Conservation (phyloP, 1,140 invertebrate genomes). For the Danaus melanippus region DNA sequence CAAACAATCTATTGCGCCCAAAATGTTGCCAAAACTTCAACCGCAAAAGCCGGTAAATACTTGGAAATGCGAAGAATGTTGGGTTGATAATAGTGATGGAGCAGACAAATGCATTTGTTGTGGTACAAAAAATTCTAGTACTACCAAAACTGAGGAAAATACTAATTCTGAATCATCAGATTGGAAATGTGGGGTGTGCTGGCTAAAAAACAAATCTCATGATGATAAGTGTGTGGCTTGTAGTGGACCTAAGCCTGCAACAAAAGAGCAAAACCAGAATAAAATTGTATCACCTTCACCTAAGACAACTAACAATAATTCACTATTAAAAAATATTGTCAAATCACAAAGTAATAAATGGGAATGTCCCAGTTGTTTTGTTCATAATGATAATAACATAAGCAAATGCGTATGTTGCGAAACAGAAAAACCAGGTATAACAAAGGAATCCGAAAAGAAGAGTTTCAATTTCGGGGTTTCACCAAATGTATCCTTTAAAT, state of each 20-base stretch:
- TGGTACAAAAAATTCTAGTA: no score
- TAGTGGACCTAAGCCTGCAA: conserved; percentile 62
- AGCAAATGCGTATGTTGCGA: conserved; percentile 80
- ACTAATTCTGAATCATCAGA: conserved; percentile 10
- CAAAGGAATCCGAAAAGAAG: conserved; percentile 23
- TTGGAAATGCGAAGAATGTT: no score
- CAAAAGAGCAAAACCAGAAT: conserved; percentile 18
- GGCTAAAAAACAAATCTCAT: conserved; percentile 73
- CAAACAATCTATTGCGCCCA: conserved; percentile 14
- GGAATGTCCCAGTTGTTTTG: conserved; percentile 79
- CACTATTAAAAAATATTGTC: conserved; percentile 32
- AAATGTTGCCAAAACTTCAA: no score
- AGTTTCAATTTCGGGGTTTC: conserved; percentile 40
- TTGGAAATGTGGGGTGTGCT: conserved; percentile 77
- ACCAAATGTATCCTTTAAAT: conserved; percentile 51
- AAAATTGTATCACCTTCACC: neutral
- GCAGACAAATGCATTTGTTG: no score
- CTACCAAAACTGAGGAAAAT: no score
- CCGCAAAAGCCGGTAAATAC: no score
- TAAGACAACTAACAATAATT: conserved; percentile 5
- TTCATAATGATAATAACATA: conserved; percentile 73
- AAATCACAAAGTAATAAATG: conserved; percentile 70
- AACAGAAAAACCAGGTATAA: conserved; percentile 73
- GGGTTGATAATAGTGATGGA: no score
- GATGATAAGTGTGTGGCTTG: conserved; percentile 74